phyloP scores from a whole-genome alignment of 1,140 invertebrate species.

The Oscheius sp. region DNA sequence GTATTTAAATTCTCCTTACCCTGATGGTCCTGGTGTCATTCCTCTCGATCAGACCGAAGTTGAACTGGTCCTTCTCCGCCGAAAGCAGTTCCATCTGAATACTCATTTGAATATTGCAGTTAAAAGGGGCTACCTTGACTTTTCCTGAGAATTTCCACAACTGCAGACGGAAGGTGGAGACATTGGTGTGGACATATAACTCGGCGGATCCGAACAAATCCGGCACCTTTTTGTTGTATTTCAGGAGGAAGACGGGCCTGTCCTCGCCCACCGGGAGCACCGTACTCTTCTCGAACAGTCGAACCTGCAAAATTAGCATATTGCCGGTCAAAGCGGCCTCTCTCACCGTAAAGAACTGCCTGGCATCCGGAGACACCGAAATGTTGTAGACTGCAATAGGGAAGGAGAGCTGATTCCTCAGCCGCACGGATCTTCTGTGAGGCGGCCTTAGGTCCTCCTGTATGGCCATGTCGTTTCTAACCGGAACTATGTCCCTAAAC shows the following conservation, averaged over 20 bases:
- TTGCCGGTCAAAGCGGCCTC: slow-evolving; percentile 52
- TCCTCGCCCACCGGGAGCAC: slow-evolving; percentile 69
- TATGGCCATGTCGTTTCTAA: slow-evolving; percentile 63
- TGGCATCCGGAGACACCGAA: slow-evolving; percentile 68
- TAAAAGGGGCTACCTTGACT: slow-evolving; percentile 62
- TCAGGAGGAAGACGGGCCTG: slow-evolving; percentile 66
- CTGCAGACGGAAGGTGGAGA: slow-evolving; percentile 72
- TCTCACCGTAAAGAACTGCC: slow-evolving; percentile 70
- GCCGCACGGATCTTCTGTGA: slow-evolving; percentile 66
- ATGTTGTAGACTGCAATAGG: slow-evolving; percentile 73
- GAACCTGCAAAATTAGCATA: slow-evolving; percentile 59
- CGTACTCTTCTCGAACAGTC: slow-evolving; percentile 52
- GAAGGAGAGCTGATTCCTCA: slow-evolving; percentile 73
- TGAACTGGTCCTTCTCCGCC: slow-evolving; percentile 68
- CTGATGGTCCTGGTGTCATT: slow-evolving; percentile 69
- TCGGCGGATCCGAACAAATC: slow-evolving; percentile 69
- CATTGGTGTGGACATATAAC: slow-evolving; percentile 72
- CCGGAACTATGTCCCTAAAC: slow-evolving; percentile 63
- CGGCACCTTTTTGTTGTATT: slow-evolving; percentile 67
- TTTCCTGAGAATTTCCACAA: slow-evolving; percentile 74
- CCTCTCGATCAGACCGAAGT: slow-evolving; percentile 74
- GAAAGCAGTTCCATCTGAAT: slow-evolving; percentile 63
- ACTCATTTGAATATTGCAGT: slow-evolving; percentile 54
- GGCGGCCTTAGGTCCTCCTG: slow-evolving; percentile 32
- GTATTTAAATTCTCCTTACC: slow-evolving; percentile 69